Evolutionary conservation across 53 echinoderm and acorn worm genomes (phyloP).

Genomic region (Astropecten irregularis): DNA sequence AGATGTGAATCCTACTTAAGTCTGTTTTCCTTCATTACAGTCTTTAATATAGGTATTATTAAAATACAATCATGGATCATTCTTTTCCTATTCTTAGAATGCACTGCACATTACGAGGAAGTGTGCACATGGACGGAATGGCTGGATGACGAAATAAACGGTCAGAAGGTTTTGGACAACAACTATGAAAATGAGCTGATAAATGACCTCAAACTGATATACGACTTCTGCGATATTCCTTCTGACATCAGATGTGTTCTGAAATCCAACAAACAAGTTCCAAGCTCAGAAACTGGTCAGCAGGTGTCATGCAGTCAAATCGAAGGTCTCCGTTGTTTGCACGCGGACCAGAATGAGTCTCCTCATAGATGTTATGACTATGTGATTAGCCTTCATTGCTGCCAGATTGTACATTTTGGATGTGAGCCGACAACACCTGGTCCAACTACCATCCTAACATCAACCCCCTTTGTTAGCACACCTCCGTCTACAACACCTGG

Average conservation of each 20-base stretch:
- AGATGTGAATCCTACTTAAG: no score
- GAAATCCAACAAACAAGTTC: neutral
- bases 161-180: neutral
- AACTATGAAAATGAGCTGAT: constrained; percentile 25
- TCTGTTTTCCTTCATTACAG: no score
- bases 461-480: neutral
- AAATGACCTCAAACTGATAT: neutral
- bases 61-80: no score
- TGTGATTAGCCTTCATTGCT: constrained; percentile 39
- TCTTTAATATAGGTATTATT: no score
- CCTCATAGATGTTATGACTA: constrained; percentile 10
- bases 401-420: neutral
- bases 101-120: no score
- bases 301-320: neutral
- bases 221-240: constrained; percentile 19
- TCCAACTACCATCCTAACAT: neutral
- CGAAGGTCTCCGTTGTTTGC: constrained; percentile 25
- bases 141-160: constrained; percentile 52
- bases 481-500: neutral
- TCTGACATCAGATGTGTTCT: constrained; percentile 27
- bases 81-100: no score
- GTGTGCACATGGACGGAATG: constrained; percentile 43
- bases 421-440: constrained; percentile 5
- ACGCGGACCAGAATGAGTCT: constrained; percentile 2
- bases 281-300: constrained; percentile 3